Evolutionary conservation across 1,140 invertebrate species (phyloP).

Genomic region (Aphaenogaster rudis): DNA sequence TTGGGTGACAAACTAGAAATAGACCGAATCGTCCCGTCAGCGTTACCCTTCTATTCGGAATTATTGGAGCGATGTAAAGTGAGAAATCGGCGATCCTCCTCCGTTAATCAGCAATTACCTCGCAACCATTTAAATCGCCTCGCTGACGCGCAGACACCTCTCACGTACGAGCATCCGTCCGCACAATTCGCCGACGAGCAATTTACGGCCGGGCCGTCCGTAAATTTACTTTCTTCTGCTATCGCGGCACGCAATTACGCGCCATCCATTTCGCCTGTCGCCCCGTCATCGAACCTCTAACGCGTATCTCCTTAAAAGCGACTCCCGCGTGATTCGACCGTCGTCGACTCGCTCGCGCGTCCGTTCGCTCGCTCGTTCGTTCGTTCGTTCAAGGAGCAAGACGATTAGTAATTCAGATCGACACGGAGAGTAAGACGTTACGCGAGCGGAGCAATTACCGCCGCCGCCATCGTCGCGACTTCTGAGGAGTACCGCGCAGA

Average conservation of each 20-base stretch:
- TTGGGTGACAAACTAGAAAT: conserved; percentile 37
- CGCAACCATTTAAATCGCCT: conserved; percentile 44
- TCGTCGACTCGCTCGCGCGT: conserved; percentile 15
- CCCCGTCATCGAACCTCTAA: conserved; percentile 62
- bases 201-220: conserved; percentile 55
- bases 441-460: conserved; percentile 70
- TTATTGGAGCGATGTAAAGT: conserved; percentile 38
- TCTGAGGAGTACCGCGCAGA: conserved; percentile 53
- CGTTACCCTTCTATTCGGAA: not conserved
- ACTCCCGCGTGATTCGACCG: conserved; percentile 52
- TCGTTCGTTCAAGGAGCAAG: conserved; percentile 23
- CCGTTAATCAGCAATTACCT: conserved; percentile 52
- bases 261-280: conserved; percentile 63
- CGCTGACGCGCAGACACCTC: conserved; percentile 39
- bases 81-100: conserved; percentile 25
- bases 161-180: not conserved
- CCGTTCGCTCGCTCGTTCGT: conserved; percentile 26
- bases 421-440: conserved; percentile 76
- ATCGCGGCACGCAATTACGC: conserved; percentile 62
- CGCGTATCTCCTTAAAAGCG: conserved; percentile 59
- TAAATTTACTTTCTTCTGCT: conserved; percentile 63
- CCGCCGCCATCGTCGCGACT: conserved; percentile 43
- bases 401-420: conserved; percentile 78
- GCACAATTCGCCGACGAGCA: conserved; percentile 54
- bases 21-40: not conserved